These are phyloP conservation scores for Uria lomvia DNA, from an alignment of 2,113 vertebrate genomes.

Conservation along the genomic window DNA sequence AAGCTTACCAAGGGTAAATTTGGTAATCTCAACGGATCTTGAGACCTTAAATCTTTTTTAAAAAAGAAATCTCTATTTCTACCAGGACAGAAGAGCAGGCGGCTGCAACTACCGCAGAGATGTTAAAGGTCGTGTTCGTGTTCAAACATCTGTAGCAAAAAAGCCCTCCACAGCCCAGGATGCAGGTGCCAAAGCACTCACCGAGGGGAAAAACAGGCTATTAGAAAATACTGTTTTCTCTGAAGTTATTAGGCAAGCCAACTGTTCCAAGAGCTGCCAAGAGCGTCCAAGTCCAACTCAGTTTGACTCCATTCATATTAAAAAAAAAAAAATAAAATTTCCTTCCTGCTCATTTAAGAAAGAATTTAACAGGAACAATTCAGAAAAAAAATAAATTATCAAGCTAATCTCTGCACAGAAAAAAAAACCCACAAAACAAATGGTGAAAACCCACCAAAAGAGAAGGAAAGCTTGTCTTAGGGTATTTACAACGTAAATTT, in stretches of 20 bases:
- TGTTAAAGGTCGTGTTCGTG: not conserved
- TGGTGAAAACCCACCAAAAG: not conserved
- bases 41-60: not conserved
- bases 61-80: not conserved
- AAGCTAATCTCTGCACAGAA: not conserved
- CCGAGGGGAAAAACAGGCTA: slow-evolving; percentile 1
- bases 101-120: not conserved
- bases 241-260: slow-evolving; percentile 7
- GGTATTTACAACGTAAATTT: not conserved
- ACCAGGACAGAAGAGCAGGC: not conserved
- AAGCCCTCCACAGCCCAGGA: not conserved
- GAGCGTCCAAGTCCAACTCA: not conserved
- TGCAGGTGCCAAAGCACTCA: slow-evolving; percentile 9
- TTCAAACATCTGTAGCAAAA: slow-evolving; percentile 2
- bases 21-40: not conserved
- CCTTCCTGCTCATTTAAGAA: slow-evolving; percentile 17
- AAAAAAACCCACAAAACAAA: not conserved
- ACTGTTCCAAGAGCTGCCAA: not conserved
- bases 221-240: slow-evolving; percentile 20
- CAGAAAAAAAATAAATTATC: not conserved
- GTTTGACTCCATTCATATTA: not conserved
- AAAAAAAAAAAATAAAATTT: not conserved
- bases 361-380: not conserved
- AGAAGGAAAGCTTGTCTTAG: not conserved
- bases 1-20: not conserved